phyloP scores from a whole-genome alignment of 2,113 vertebrate genomes.

The Hippopotamus amphibius region DNA sequence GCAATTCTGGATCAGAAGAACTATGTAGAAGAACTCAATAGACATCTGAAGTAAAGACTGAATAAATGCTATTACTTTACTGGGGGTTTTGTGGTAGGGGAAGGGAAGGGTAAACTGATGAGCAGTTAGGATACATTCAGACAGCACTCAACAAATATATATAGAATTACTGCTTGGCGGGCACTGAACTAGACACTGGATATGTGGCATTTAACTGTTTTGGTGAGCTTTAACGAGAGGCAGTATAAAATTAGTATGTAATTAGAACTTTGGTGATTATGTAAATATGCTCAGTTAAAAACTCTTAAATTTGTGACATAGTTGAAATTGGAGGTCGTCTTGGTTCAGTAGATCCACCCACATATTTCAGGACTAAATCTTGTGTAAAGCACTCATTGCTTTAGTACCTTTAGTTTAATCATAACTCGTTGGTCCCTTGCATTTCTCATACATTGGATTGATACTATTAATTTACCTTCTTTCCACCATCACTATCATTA shows the following conservation, averaged over 20 bases:
- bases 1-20: constrained; percentile 99
- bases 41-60: constrained; percentile 94
- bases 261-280: constrained; percentile 29
- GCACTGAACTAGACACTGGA: background rate
- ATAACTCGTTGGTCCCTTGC: background rate
- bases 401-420: background rate
- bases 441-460: background rate
- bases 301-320: background rate
- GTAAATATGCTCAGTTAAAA: constrained; percentile 11
- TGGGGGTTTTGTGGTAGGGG: background rate
- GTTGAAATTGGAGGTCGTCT: background rate
- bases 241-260: background rate
- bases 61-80: constrained; percentile 21
- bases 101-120: background rate
- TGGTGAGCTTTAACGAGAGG: background rate
- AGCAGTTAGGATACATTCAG: background rate
- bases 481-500: background rate
- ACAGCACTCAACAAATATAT: background rate
- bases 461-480: background rate
- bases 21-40: constrained; percentile 99
- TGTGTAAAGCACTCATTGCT: background rate
- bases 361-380: background rate
- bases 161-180: background rate
- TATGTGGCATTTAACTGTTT: background rate
- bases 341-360: background rate